Evolutionary conservation across 2,888 invertebrate species (phyloP).

Genomic region (Protophormia terraenovae): DNA sequence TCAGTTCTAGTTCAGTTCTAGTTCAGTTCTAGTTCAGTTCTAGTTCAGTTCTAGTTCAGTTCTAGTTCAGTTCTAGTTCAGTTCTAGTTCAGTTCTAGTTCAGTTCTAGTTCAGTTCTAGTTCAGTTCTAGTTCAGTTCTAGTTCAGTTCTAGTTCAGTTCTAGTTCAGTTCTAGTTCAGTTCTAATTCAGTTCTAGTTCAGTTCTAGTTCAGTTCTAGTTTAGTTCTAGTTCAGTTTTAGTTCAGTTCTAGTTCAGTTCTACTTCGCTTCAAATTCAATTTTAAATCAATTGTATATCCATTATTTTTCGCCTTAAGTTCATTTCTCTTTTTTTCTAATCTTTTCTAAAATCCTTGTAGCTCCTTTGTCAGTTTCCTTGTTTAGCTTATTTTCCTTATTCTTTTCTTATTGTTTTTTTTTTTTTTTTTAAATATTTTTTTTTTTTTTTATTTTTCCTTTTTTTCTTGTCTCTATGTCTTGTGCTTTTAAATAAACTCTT

Average conservation of each 20-base stretch:
- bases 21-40: neutral
- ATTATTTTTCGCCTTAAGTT: no score
- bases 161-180: neutral
- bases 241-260: neutral
- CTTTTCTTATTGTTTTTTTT: neutral
- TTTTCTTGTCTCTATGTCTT: neutral
- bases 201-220: neutral
- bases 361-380: no score
- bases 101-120: neutral
- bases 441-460: neutral
- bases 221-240: neutral
- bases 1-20: neutral
- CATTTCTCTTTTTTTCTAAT: no score
- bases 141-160: neutral
- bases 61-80: neutral
- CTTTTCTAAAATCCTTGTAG: no score
- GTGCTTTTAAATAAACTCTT: slow-evolving; percentile 9
- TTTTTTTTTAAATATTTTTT: neutral
- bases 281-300: no score
- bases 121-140: neutral
- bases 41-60: neutral
- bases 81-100: neutral
- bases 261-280: neutral
- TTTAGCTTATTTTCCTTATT: no score
- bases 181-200: neutral